Conservation (phyloP, 2,113 vertebrate species). For the Myanophis thanlyinensis region DNA sequence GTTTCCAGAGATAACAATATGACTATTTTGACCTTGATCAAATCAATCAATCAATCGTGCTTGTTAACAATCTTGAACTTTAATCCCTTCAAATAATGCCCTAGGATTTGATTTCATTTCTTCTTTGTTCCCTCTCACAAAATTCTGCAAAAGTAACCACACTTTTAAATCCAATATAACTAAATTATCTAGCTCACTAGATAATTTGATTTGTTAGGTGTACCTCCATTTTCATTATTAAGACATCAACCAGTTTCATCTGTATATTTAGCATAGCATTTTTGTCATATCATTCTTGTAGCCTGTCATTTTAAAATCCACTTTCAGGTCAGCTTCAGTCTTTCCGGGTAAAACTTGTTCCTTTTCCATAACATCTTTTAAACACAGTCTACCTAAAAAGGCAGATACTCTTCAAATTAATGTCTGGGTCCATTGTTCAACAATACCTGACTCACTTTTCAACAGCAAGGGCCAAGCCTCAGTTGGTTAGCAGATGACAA, state of each 20-base stretch:
- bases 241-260: too few species aligned
- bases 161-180: too few species aligned
- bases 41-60: not conserved
- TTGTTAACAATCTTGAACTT: not conserved
- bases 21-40: not conserved
- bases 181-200: too few species aligned
- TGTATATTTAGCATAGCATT: too few species aligned
- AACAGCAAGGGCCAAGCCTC: not conserved
- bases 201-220: too few species aligned
- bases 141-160: too few species aligned
- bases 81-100: not conserved
- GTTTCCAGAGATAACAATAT: not conserved
- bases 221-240: too few species aligned
- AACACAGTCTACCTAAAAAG: not conserved
- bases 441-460: not conserved
- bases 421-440: not conserved
- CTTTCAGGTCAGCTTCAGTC: not conserved
- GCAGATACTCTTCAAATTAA: not conserved
- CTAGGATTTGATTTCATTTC: not conserved
- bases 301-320: not conserved
- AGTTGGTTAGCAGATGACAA: not conserved
- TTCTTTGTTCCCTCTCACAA: too few species aligned
- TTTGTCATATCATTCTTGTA: not conserved
- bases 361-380: not conserved
- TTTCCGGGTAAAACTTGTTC: not conserved